phyloP scores from a whole-genome alignment of 92 coral and sea anemone genomes.

The Palythoa grandiflora region DNA sequence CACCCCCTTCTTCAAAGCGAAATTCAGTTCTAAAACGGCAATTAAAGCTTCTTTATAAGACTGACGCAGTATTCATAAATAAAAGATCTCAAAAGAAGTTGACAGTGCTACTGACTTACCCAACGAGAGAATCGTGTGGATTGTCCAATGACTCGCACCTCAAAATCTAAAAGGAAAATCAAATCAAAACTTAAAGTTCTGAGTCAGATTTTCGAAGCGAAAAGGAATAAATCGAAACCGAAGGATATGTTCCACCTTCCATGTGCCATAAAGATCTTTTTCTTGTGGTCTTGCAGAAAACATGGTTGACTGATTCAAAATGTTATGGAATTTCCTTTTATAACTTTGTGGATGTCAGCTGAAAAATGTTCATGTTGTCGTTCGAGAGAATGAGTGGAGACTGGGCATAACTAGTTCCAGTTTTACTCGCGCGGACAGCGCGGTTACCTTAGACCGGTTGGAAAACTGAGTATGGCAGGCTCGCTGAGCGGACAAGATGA shows the following conservation, averaged over 20 bases:
- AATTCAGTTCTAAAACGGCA: constrained; percentile 25
- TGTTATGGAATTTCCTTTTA: constrained; percentile 16
- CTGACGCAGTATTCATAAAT: neutral
- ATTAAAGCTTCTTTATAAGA: neutral
- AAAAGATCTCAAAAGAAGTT: neutral
- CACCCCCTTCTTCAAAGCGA: constrained; percentile 50
- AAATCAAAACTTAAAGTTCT: neutral
- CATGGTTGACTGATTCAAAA: constrained; percentile 4
- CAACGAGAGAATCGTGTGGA: constrained; percentile 34
- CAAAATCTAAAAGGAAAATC: constrained; percentile 16
- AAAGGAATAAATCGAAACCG: neutral
- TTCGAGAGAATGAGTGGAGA: neutral
- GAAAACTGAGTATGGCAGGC: too few species aligned
- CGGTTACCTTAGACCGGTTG: too few species aligned
- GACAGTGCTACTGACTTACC: constrained; percentile 13
- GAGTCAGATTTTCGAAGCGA: neutral
- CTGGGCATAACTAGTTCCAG: neutral
- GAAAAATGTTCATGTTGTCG: constrained; percentile 20
- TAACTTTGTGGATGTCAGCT: neutral
- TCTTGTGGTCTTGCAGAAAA: constrained; percentile 25
- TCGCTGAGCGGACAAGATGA: too few species aligned
- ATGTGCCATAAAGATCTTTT: constrained; percentile 44
- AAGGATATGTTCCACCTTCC: constrained; percentile 19
- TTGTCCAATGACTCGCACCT: constrained; percentile 37
- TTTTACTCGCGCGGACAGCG: neutral